Evolutionary conservation across 2,113 vertebrate genomes (phyloP).

Genomic region (Marmota flaviventris): DNA sequence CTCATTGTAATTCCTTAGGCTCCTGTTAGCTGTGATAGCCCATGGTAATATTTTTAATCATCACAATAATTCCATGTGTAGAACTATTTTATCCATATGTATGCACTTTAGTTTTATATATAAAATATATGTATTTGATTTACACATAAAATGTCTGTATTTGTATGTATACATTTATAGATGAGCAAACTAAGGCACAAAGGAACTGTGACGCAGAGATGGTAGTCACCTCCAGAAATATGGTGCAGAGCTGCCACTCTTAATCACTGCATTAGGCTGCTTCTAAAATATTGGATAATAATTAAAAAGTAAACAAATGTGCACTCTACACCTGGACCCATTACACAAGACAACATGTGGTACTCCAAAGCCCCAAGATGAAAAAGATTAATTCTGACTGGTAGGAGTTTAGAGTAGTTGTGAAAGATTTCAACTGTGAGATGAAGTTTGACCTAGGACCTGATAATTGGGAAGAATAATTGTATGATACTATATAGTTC

Average conservation of each 20-base stretch:
- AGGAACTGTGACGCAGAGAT: background rate
- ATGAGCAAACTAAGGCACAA: background rate
- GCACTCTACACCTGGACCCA: too few species aligned
- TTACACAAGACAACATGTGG: background rate
- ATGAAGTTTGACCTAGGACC: background rate
- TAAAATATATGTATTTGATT: too few species aligned
- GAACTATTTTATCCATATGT: background rate
- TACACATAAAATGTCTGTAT: too few species aligned
- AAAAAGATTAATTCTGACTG: background rate
- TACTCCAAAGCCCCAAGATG: background rate
- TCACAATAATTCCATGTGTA: background rate
- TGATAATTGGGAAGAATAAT: background rate
- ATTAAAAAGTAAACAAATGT: background rate
- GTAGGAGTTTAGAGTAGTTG: background rate
- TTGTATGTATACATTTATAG: background rate
- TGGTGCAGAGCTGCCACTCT: background rate
- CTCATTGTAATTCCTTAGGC: background rate
- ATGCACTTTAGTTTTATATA: too few species aligned
- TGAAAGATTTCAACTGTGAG: background rate
- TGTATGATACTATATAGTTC: background rate
- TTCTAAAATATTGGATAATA: background rate
- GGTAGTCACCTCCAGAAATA: background rate
- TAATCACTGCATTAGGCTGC: background rate
- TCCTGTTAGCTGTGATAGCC: background rate
- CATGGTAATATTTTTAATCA: background rate